These are phyloP conservation scores for Alectoris magna DNA, from an alignment of 2,797 vertebrate species.

Conservation along the genomic window DNA sequence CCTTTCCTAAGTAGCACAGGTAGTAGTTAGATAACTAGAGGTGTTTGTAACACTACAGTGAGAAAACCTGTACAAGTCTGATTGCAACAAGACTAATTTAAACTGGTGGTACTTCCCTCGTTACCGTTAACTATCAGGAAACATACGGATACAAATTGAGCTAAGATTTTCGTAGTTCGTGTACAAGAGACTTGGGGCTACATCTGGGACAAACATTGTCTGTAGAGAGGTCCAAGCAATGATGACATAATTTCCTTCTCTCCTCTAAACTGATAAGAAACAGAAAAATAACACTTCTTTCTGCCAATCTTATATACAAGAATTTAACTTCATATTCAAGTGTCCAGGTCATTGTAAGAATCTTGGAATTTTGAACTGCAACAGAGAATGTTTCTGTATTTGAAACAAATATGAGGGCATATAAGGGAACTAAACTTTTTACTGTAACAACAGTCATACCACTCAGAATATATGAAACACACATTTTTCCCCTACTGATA, in stretches of 20 bases:
- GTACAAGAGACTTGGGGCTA: neutral
- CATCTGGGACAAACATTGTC: too few relatives aligned
- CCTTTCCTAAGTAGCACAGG: neutral
- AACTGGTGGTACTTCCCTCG: neutral
- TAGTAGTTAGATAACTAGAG: neutral
- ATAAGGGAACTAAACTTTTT: neutral
- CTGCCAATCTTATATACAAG: neutral
- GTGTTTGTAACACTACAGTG: neutral
- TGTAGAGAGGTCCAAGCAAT: neutral
- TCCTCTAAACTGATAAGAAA: neutral
- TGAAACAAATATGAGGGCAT: rapidly evolving
- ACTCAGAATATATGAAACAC: neutral
- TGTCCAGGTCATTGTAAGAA: neutral
- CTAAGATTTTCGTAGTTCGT: neutral
- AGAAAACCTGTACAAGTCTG: neutral
- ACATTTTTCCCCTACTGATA: neutral
- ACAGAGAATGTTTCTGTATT: neutral
- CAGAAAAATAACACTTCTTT: neutral
- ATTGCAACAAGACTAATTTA: neutral
- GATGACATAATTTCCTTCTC: neutral
- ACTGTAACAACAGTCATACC: neutral
- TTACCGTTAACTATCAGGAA: neutral
- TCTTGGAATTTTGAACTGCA: neutral
- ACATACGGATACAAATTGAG: neutral
- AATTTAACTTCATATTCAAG: neutral